Conservation (phyloP, 2,888 invertebrate species). For the Podabrus alpinus region DNA sequence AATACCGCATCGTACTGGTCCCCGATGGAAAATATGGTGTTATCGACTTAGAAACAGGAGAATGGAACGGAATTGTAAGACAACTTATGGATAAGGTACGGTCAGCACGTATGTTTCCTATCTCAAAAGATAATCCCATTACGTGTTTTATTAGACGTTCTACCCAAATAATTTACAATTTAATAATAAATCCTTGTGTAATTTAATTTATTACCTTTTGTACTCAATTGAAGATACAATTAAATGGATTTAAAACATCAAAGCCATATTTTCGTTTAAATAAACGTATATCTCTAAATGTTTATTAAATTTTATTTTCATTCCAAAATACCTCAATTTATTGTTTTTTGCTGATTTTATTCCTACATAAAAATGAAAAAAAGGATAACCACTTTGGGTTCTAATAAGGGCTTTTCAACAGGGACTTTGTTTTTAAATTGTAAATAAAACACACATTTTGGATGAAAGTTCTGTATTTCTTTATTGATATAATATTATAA, state of each 20-base stretch:
- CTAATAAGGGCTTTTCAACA: too few species aligned
- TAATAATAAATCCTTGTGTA: background rate
- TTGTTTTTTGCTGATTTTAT: background rate
- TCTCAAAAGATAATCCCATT: background rate
- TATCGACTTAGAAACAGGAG: slow-evolving; percentile 71
- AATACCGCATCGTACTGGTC: slow-evolving; percentile 67
- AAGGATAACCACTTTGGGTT: too few species aligned
- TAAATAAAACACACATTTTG: too few species aligned
- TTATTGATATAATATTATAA: too few species aligned
- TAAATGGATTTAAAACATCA: background rate
- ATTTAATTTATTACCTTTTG: background rate
- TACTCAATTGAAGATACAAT: background rate
- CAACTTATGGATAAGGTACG: slow-evolving; percentile 69
- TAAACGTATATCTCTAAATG: background rate
- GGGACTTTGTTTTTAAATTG: too few species aligned
- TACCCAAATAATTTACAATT: background rate
- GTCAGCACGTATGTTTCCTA: background rate
- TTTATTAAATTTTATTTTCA: background rate
- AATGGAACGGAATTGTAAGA: slow-evolving; percentile 74
- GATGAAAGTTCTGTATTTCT: too few species aligned
- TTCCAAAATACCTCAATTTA: background rate
- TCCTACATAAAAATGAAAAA: too few species aligned
- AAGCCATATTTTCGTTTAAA: background rate
- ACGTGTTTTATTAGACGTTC: background rate
- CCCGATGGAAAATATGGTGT: slow-evolving; percentile 75